These are phyloP conservation scores for Neocloeon triangulifer DNA, from an alignment of 1,140 invertebrate species.

Conservation along the genomic window DNA sequence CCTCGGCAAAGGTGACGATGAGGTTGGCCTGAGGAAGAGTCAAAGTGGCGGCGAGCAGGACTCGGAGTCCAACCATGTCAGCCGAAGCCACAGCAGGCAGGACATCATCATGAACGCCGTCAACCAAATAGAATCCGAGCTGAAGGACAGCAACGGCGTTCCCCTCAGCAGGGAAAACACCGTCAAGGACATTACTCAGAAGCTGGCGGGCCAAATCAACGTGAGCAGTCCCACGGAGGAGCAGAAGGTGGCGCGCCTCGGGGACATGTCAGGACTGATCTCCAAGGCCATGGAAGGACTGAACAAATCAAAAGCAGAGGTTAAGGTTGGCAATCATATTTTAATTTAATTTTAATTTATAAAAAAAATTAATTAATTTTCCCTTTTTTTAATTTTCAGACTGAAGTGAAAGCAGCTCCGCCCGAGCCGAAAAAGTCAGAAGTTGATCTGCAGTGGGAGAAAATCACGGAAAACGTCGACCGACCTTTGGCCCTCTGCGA, in stretches of 20 bases:
- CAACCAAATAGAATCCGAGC: slow-evolving; percentile 28
- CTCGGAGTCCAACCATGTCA: slow-evolving; percentile 20
- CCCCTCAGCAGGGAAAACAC: slow-evolving; percentile 50
- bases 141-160: slow-evolving; percentile 23
- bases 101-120: slow-evolving; percentile 30
- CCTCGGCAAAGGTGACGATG: slow-evolving; percentile 5
- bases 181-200: slow-evolving; percentile 68
- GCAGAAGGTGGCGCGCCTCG: slow-evolving; percentile 23
- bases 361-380: no score
- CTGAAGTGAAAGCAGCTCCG: slow-evolving; percentile 6
- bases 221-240: slow-evolving; percentile 30
- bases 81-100: slow-evolving; percentile 23
- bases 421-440: slow-evolving; percentile 69
- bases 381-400: slow-evolving; percentile 3
- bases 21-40: slow-evolving; percentile 17
- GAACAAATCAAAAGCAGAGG: slow-evolving; percentile 58
- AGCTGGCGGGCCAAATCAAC: slow-evolving; percentile 44
- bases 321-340: no score
- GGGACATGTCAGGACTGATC: slow-evolving; percentile 72
- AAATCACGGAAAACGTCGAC: slow-evolving; percentile 54
- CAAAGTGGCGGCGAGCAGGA: slow-evolving; percentile 21
- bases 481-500: slow-evolving; percentile 79
- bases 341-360: no score
- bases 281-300: slow-evolving; percentile 82
- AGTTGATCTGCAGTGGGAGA: slow-evolving; percentile 89